Conservation (phyloP, 2,888 invertebrate genomes). For the Melieria crassipennis region DNA sequence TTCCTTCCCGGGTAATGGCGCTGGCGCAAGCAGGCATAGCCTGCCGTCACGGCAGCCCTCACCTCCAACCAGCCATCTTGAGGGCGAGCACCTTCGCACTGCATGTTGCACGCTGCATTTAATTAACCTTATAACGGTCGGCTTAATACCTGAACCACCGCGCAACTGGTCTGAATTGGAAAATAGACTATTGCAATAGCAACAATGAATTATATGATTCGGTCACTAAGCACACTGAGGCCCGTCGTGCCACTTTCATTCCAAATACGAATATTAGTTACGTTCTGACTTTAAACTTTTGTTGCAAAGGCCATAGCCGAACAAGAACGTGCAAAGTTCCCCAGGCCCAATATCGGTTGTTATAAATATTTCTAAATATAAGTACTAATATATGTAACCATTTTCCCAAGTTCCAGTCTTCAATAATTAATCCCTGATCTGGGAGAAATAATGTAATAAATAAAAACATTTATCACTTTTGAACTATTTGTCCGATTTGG, state of each 20-base stretch:
- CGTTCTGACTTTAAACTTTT: not conserved
- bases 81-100: not conserved
- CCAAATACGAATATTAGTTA: not conserved
- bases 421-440: too few species aligned
- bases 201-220: slow-evolving; percentile 32
- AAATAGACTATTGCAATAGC: slow-evolving; percentile 1
- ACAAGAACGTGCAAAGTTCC: too few species aligned
- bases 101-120: slow-evolving; percentile 31
- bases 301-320: not conserved
- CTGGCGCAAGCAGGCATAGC: not conserved
- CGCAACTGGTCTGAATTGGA: too few species aligned
- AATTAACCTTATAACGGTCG: slow-evolving; percentile 43
- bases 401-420: too few species aligned
- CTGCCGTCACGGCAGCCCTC: not conserved
- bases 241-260: not conserved
- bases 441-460: too few species aligned
- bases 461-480: not conserved
- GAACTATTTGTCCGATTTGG: not conserved
- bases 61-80: not conserved
- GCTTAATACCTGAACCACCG: slow-evolving; percentile 19
- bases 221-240: slow-evolving; percentile 26
- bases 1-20: slow-evolving; percentile 30
- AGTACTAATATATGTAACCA: too few species aligned
- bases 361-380: too few species aligned
- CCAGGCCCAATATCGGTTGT: too few species aligned